Evolutionary conservation across 2,888 invertebrate species (phyloP).

Genomic region (Calliphora vomitoria): DNA sequence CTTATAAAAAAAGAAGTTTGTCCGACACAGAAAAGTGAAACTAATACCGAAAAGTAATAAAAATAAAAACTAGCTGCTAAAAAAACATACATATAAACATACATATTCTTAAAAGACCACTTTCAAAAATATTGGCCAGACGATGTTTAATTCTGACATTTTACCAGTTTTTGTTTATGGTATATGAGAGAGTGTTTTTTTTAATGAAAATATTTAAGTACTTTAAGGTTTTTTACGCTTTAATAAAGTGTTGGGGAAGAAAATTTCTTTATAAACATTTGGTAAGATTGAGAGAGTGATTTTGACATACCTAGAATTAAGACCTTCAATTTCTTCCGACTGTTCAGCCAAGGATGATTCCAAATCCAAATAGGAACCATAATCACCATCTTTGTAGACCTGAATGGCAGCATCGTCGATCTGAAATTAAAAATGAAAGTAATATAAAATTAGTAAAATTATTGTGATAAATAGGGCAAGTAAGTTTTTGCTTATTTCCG

Average conservation of each 20-base stretch:
- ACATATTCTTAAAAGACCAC: constrained; percentile 28
- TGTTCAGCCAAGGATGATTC: constrained; percentile 98
- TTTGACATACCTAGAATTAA: constrained; percentile 93
- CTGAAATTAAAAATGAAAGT: constrained; percentile 87
- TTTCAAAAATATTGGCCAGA: constrained; percentile 36
- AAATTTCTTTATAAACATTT: background rate
- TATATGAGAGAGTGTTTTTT: too few relatives aligned
- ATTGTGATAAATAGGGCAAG: background rate
- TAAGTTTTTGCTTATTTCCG: too few relatives aligned
- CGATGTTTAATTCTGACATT: constrained; percentile 26
- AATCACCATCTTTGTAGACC: constrained; percentile 98
- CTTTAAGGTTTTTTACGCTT: too few relatives aligned
- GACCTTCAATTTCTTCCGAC: constrained; percentile 98
- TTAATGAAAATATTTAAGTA: too few relatives aligned
- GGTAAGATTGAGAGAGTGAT: background rate
- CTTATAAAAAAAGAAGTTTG: constrained; percentile 4
- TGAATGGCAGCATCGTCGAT: constrained; percentile 98
- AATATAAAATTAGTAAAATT: background rate
- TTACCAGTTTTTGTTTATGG: background rate
- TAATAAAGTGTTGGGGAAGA: too few relatives aligned
- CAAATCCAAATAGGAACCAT: constrained; percentile 97
- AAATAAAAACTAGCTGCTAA: constrained; percentile 35
- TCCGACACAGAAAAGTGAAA: constrained; percentile 75
- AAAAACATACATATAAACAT: background rate
- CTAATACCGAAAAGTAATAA: constrained; percentile 62